Base-by-base conservation (phyloP, 2,888 invertebrate species). In the Athrips mouffetella region DNA sequence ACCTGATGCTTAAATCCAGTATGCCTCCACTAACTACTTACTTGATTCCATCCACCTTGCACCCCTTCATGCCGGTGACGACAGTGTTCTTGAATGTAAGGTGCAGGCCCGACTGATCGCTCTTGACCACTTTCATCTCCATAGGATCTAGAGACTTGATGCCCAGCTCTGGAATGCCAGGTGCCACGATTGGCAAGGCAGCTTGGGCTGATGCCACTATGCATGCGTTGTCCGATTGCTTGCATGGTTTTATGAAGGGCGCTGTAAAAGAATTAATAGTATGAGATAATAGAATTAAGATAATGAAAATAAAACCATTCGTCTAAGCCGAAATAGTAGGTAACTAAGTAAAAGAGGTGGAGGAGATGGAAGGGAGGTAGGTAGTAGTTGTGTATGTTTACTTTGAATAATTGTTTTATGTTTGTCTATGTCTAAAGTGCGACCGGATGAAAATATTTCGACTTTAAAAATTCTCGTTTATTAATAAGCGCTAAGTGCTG, bases 191-290 rank as follows among this genome's bases (percentile, higher is more conserved):
- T 0, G 80, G 77, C 0, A 82, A 45, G 0, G 77, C 76, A 0
- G 72, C 74, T 25, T 73, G 73, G 0, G 79, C 73, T 0, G 85
- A 73, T 0, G 68, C 44, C 6, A 70, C 1, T 3, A 73, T 30
- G 62, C 87, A 87, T 0, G 59, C 53, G 1, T 55, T 57, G 66
- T 87, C 85, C 0, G 62, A 70, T 0, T 47, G 2, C 47, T 70
- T 70, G 62, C 87, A 86, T 31, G 84, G 81, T 41, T 55, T 78
- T 48, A 87, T 73, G 62, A 83, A 81, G 0, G 85, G 80, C 0
- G 82, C 87, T 85, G 65, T 3, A 16, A 18, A 6, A 44, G n/a
- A n/a, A n/a, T n/a, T n/a, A n/a, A n/a, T n/a, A n/a, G n/a, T n/a
- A n/a, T n/a, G n/a, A n/a, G n/a, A 25, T 25, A 7, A 7, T 25